phyloP scores from a whole-genome alignment of 2,797 vertebrate species.

The Pitangus sulphuratus region DNA sequence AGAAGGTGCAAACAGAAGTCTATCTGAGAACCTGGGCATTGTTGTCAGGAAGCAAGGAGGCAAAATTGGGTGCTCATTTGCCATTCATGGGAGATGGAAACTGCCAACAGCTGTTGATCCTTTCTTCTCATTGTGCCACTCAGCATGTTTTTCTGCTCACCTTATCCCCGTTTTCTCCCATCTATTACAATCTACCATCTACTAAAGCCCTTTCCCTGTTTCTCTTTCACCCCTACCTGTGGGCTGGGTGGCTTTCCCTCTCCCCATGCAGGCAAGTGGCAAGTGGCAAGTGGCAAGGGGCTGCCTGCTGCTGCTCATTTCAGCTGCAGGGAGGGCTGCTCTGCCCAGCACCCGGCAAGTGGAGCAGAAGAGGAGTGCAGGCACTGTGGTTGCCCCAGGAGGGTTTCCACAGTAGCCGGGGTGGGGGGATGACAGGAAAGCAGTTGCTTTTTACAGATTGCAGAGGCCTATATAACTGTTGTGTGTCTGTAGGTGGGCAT shows the following conservation, averaged over 20 bases:
- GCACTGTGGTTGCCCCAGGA: not conserved
- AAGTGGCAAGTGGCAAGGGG: not conserved
- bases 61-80: not conserved
- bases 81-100: rapidly evolving
- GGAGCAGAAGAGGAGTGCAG: not conserved
- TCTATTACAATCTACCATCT: not conserved
- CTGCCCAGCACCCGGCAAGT: not conserved
- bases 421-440: not conserved
- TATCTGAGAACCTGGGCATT: not conserved
- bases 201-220: not conserved
- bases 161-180: not conserved
- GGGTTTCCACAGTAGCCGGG: not conserved
- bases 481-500: not conserved
- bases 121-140: not conserved
- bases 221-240: not conserved
- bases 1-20: not conserved
- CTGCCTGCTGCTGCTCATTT: not conserved
- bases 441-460: not conserved
- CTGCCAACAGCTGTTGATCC: not conserved
- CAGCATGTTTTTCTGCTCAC: not conserved
- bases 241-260: not conserved
- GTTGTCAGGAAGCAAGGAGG: not conserved
- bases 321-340: not conserved
- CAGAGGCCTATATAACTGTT: not conserved
- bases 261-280: rapidly evolving